These are phyloP conservation scores for Papilio elwesi DNA, from an alignment of 2,888 invertebrate genomes.

Conservation along the genomic window DNA sequence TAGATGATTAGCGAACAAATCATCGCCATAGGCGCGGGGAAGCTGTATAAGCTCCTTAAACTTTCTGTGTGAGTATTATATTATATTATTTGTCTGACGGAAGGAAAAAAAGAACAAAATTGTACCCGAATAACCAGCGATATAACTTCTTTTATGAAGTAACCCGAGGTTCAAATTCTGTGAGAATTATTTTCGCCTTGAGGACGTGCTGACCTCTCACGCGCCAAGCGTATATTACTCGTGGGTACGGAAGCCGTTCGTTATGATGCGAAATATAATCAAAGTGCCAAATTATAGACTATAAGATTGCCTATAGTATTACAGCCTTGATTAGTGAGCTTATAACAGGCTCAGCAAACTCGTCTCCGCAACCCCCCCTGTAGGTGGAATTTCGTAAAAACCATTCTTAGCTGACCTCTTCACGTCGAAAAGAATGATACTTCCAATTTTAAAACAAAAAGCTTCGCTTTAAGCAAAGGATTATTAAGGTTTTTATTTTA, in stretches of 20 bases:
- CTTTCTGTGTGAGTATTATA: neutral
- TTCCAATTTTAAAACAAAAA: too few species aligned
- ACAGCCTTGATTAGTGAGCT: too few species aligned
- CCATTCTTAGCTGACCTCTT: too few species aligned
- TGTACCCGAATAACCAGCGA: neutral
- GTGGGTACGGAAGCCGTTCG: neutral
- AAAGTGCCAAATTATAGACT: neutral
- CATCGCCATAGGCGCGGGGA: too few species aligned
- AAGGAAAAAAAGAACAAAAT: neutral
- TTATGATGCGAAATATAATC: neutral
- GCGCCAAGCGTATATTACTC: neutral
- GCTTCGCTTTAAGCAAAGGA: too few species aligned
- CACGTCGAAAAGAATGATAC: too few species aligned
- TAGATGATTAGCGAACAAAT: too few species aligned
- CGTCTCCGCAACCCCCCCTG: too few species aligned
- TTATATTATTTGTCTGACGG: neutral
- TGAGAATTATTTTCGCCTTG: neutral
- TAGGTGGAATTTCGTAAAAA: too few species aligned
- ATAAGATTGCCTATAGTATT: neutral
- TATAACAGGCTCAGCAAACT: too few species aligned
- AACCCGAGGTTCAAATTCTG: neutral
- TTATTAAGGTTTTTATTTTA: too few species aligned
- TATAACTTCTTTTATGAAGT: neutral
- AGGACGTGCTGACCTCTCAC: neutral
- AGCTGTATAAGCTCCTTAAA: too few species aligned